These are phyloP conservation scores for Emys orbicularis DNA, from an alignment of 2,797 vertebrate species.

Conservation along the genomic window DNA sequence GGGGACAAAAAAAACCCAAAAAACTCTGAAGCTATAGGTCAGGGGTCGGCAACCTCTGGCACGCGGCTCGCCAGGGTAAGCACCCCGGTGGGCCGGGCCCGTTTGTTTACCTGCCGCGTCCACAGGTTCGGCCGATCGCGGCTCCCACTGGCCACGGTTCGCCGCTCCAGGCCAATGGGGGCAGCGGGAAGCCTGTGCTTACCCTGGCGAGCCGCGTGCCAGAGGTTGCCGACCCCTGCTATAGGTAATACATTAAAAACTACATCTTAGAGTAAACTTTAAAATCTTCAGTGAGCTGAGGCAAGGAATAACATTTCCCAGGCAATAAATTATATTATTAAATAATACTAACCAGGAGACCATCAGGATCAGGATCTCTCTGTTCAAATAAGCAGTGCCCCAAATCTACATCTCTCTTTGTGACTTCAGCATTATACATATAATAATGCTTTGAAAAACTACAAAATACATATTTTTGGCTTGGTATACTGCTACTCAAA, in stretches of 20 bases:
- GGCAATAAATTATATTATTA: accelerated
- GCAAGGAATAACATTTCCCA: neutral
- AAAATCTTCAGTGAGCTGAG: neutral
- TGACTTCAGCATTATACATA: neutral
- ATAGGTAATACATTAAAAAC: neutral
- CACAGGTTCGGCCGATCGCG: no score
- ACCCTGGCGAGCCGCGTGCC: no score
- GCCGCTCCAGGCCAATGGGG: no score
- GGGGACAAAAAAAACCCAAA: neutral
- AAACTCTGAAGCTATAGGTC: neutral
- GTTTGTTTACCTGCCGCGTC: no score
- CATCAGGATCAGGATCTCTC: neutral
- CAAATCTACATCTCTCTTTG: neutral
- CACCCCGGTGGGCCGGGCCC: no score
- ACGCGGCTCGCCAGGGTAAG: no score
- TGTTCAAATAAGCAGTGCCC: no score
- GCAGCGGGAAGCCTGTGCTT: no score
- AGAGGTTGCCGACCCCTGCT: no score
- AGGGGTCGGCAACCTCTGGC: no score
- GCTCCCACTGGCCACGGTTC: no score
- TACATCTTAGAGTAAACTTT: neutral
- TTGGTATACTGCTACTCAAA: neutral
- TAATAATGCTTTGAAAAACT: neutral
- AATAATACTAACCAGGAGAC: neutral
- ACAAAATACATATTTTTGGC: neutral